Evolutionary conservation across 2,797 vertebrate genomes (phyloP).

Genomic region (Menidia menidia): DNA sequence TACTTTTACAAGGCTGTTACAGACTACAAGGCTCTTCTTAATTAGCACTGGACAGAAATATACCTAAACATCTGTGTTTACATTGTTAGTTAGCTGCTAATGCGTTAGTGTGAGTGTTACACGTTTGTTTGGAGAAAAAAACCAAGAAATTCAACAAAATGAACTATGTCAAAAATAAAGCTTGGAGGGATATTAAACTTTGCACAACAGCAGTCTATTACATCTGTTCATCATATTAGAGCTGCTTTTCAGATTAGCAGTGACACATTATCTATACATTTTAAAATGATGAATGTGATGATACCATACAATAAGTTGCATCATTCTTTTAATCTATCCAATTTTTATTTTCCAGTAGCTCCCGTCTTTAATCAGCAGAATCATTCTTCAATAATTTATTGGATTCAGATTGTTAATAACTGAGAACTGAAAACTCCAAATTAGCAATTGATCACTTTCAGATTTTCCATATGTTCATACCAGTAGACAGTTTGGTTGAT

Average conservation of each 20-base stretch:
- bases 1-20: slow-evolving; percentile 77
- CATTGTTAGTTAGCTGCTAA: slow-evolving; percentile 61
- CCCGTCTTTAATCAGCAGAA: slow-evolving; percentile 30
- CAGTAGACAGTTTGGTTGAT: slow-evolving; percentile 59
- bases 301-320: slow-evolving; percentile 39
- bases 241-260: slow-evolving; percentile 45
- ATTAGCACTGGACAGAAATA: slow-evolving; percentile 77
- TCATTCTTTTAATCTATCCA: background rate
- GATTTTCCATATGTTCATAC: slow-evolving; percentile 59
- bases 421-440: slow-evolving; percentile 30
- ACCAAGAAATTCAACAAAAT: slow-evolving; percentile 59
- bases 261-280: slow-evolving; percentile 43
- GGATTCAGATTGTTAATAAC: slow-evolving; percentile 44
- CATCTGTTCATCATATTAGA: slow-evolving; percentile 45
- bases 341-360: slow-evolving; percentile 28
- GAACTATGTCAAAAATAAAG: slow-evolving; percentile 63
- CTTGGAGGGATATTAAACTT: slow-evolving; percentile 57
- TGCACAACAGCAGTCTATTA: slow-evolving; percentile 48
- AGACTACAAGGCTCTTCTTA: slow-evolving; percentile 69
- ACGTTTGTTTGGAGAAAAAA: slow-evolving; percentile 65
- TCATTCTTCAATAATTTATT: slow-evolving; percentile 48
- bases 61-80: slow-evolving; percentile 54
- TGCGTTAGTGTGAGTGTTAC: slow-evolving; percentile 61
- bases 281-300: slow-evolving; percentile 31
- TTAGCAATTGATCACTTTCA: slow-evolving; percentile 48